These are phyloP conservation scores for Chondrilla cf. caribensis DNA, from an alignment of 37 sponge, comb jelly and placozoan species.

Conservation along the genomic window DNA sequence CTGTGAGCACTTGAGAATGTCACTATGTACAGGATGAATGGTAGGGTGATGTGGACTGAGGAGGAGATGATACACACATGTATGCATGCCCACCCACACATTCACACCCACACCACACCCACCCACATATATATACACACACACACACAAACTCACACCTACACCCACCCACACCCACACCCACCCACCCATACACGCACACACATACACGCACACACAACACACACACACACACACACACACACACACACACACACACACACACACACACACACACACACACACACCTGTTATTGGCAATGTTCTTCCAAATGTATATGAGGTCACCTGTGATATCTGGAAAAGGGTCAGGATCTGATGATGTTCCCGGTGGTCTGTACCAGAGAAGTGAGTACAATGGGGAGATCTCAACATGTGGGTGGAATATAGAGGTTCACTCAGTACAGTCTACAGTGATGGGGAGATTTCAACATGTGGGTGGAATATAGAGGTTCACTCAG, in stretches of 20 bases:
- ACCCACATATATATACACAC: too few species aligned
- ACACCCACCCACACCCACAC: not conserved
- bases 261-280: constrained; percentile 21
- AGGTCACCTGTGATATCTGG: constrained; percentile 19
- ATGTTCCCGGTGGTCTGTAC: not conserved
- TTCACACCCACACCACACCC: too few species aligned
- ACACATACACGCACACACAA: constrained; percentile 11
- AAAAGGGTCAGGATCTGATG: constrained; percentile 18
- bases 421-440: not conserved
- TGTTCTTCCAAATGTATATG: not conserved
- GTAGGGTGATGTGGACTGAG: too few species aligned
- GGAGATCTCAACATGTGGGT: constrained; percentile 20
- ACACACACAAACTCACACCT: not conserved
- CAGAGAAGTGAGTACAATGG: not conserved
- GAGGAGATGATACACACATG: too few species aligned
- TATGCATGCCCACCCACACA: too few species aligned
- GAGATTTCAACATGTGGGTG: too few species aligned
- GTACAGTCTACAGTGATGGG: too few species aligned
- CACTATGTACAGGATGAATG: too few species aligned
- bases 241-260: constrained; percentile 21
- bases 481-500: too few species aligned
- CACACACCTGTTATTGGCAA: not conserved
- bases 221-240: constrained; percentile 11
- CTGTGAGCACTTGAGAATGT: not conserved
- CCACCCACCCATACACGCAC: not conserved